Percentiles rank a stretch among this genome's conserved stretches.
Conservation (phyloP, 1,140 invertebrate genomes). For the Vanessa tameamea region DNA sequence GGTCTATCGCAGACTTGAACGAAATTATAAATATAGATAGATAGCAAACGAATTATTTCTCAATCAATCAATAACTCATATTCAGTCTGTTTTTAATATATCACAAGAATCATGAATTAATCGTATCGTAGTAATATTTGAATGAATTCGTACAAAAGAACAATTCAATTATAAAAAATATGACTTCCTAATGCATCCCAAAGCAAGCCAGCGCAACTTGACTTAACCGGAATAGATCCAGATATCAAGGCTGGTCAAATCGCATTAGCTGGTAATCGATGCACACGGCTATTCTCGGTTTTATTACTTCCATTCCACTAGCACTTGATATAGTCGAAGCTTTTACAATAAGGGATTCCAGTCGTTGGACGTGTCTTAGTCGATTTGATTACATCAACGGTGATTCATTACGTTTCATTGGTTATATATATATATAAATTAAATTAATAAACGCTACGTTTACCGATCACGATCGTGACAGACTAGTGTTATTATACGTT, state of each 20-base stretch:
- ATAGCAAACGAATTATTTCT: neutral
- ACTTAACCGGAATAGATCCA: slow-evolving; percentile 54
- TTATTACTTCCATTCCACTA: slow-evolving; percentile 29
- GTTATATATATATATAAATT: neutral
- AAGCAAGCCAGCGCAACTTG: slow-evolving; percentile 35
- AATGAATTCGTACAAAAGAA: slow-evolving; percentile 21
- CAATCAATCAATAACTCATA: neutral
- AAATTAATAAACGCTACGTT: too few relatives aligned
- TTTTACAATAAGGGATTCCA: slow-evolving; percentile 27
- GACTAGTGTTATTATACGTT: too few relatives aligned
- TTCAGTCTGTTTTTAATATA: neutral
- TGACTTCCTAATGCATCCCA: slow-evolving; percentile 35
- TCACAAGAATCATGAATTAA: neutral
- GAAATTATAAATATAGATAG: too few relatives aligned
- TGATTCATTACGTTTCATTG: slow-evolving; percentile 7
- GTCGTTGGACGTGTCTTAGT: slow-evolving; percentile 23
- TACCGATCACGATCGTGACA: too few relatives aligned
- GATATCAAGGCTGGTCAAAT: slow-evolving; percentile 57
- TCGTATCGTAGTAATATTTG: neutral
- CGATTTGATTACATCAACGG: slow-evolving; percentile 26
- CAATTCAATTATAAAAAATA: slow-evolving; percentile 15
- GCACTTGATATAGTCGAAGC: slow-evolving; percentile 26
- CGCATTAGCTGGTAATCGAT: slow-evolving; percentile 62
- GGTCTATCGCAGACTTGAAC: too few relatives aligned
- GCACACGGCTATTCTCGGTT: slow-evolving; percentile 35